phyloP scores from a whole-genome alignment of 2,888 invertebrate species.

The Dynastes tityus region DNA sequence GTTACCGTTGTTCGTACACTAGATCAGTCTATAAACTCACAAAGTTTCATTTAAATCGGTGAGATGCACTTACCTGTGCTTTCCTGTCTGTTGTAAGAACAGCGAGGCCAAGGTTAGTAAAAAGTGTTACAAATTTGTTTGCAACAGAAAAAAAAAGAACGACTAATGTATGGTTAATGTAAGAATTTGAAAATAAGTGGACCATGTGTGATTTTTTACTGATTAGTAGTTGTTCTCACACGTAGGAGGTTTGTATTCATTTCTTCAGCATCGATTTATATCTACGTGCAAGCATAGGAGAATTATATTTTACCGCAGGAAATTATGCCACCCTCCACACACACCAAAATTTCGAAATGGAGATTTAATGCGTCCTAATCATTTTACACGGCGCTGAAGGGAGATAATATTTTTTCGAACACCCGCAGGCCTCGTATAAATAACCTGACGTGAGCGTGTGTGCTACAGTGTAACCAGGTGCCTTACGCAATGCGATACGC shows the following conservation, averaged over 20 bases:
- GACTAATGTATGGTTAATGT: no score
- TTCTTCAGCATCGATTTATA: background rate
- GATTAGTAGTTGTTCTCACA: no score
- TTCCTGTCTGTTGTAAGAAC: no score
- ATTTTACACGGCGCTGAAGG: constrained; percentile 17
- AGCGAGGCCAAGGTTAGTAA: no score
- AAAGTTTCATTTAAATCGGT: no score
- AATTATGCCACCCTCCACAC: background rate
- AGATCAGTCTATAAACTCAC: no score
- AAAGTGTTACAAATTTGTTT: no score
- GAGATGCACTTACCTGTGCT: no score
- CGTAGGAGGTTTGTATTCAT: background rate
- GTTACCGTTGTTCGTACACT: no score
- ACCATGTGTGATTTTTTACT: no score
- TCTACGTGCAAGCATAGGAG: background rate
- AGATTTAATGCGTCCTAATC: constrained; percentile 28
- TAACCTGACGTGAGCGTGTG: constrained; percentile 2
- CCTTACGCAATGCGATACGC: constrained; percentile 12
- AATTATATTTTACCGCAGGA: background rate
- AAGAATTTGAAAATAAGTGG: no score
- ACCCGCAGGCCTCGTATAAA: constrained; percentile 12
- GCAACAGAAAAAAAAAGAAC: no score
- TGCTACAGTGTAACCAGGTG: constrained; percentile 4
- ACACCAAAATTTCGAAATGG: constrained; percentile 28
- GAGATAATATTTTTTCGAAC: constrained; percentile 31